phyloP scores from a whole-genome alignment of 2,797 vertebrate species.

The Sebastes kiyomatsui region DNA sequence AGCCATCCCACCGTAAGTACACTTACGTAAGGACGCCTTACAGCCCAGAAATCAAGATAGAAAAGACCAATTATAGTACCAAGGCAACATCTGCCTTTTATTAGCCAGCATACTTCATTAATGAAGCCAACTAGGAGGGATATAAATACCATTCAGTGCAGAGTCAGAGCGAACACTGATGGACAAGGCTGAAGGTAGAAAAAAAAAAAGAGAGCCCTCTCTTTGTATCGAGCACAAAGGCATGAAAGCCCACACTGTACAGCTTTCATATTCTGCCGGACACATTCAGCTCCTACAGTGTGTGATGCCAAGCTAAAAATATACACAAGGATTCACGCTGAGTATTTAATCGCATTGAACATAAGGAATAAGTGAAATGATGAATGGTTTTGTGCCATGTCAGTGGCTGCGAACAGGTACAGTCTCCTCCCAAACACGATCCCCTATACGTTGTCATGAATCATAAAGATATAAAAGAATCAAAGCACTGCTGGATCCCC shows the following conservation, averaged over 20 bases:
- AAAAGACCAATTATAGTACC: slow-evolving; percentile 74
- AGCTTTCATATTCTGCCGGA: slow-evolving; percentile 42
- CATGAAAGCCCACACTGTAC: slow-evolving; percentile 39
- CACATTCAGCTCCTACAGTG: slow-evolving; percentile 40
- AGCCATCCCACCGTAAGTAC: slow-evolving; percentile 47
- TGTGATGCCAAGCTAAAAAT: slow-evolving; percentile 51
- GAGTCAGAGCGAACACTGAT: slow-evolving; percentile 37
- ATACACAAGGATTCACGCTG: slow-evolving; percentile 27
- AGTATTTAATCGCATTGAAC: slow-evolving; percentile 37
- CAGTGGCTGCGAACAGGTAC: slow-evolving; percentile 14
- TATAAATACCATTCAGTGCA: slow-evolving; percentile 61
- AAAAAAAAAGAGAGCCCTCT: slow-evolving; percentile 20
- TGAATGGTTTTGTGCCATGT: slow-evolving; percentile 30
- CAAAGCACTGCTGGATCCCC: background rate
- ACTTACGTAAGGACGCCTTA: slow-evolving; percentile 52
- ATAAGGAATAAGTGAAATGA: slow-evolving; percentile 37
- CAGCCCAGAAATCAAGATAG: slow-evolving; percentile 63
- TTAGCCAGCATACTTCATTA: slow-evolving; percentile 72
- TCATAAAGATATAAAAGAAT: slow-evolving; percentile 15
- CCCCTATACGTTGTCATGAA: slow-evolving; percentile 22
- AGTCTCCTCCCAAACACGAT: background rate
- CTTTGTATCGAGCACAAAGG: slow-evolving; percentile 56
- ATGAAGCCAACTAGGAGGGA: slow-evolving; percentile 59
- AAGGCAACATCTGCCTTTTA: slow-evolving; percentile 71
- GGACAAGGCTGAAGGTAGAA: slow-evolving; percentile 31